Evolutionary conservation across 2,797 vertebrate species (phyloP).

Genomic region (Gymnodraco acuticeps): DNA sequence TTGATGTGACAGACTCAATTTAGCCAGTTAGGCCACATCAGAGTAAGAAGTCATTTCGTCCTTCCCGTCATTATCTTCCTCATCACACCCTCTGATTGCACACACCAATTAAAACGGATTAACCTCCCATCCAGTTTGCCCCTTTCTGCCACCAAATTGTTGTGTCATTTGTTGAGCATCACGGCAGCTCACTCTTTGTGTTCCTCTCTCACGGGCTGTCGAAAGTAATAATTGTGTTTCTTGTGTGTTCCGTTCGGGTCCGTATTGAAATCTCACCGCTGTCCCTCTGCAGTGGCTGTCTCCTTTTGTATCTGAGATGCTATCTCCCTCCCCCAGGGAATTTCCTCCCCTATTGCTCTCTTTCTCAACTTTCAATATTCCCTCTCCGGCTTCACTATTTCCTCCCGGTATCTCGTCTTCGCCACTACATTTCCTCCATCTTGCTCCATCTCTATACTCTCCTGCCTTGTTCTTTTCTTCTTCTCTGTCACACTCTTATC

Average conservation of each 20-base stretch:
- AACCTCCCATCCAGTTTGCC: conserved; percentile 62
- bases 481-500: conserved; percentile 59
- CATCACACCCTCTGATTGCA: conserved; percentile 70
- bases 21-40: conserved; percentile 66
- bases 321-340: conserved; percentile 69
- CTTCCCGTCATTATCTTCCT: conserved; percentile 71
- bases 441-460: conserved; percentile 32
- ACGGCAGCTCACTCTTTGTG: conserved; percentile 46
- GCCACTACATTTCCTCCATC: conserved; percentile 60
- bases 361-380: conserved; percentile 67
- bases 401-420: conserved; percentile 48
- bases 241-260: conserved; percentile 67
- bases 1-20: conserved; percentile 78
- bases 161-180: conserved; percentile 69
- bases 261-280: conserved; percentile 74
- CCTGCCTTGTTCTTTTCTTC: conserved; percentile 21
- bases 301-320: conserved; percentile 68
- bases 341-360: conserved; percentile 56
- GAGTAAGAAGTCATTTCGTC: conserved; percentile 67
- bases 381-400: conserved; percentile 40
- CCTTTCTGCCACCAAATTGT: conserved; percentile 64
- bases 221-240: conserved; percentile 78
- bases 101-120: conserved; percentile 76
- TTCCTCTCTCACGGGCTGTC: conserved; percentile 59
- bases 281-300: conserved; percentile 70